phyloP scores from a whole-genome alignment of 1,140 invertebrate species.

The Euwallacea similis region DNA sequence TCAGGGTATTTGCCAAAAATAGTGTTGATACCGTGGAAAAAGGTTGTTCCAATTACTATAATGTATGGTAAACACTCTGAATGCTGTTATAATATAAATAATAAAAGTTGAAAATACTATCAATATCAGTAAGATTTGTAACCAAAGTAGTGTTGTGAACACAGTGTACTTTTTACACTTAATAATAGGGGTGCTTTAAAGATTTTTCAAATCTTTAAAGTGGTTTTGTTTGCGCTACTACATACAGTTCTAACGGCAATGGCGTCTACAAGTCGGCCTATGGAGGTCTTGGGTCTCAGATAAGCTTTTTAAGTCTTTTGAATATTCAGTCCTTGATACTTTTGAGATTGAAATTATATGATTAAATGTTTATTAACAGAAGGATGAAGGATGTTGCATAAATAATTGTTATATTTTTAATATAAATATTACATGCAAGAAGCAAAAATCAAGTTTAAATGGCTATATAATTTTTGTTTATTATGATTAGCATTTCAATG shows the following conservation, averaged over 20 bases:
- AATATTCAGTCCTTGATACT: conserved; percentile 29
- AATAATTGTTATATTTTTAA: neutral
- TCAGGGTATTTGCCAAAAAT: conserved; percentile 2
- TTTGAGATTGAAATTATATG: neutral
- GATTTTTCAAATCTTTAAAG: conserved; percentile 27
- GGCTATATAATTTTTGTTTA: neutral
- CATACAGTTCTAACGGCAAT: conserved; percentile 34
- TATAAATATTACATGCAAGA: neutral
- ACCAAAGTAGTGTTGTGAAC: conserved; percentile 27
- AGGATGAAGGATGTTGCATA: neutral
- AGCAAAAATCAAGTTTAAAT: neutral
- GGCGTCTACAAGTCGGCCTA: conserved; percentile 4
- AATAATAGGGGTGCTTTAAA: conserved; percentile 19
- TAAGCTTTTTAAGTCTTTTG: conserved; percentile 18
- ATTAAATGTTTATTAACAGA: conserved; percentile 1
- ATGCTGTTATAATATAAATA: neutral
- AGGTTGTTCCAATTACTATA: neutral
- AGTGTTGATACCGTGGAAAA: neutral
- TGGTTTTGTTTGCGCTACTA: conserved; percentile 35
- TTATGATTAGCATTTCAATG: neutral
- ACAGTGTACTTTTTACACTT: conserved; percentile 22
- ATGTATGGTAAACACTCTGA: neutral
- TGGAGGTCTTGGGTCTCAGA: conserved; percentile 7
- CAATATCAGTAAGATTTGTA: conserved; percentile 28
- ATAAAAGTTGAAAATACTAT: conserved; percentile 25